Evolutionary conservation across 2,888 invertebrate genomes (phyloP).

Genomic region (Odontocerum albicorne): DNA sequence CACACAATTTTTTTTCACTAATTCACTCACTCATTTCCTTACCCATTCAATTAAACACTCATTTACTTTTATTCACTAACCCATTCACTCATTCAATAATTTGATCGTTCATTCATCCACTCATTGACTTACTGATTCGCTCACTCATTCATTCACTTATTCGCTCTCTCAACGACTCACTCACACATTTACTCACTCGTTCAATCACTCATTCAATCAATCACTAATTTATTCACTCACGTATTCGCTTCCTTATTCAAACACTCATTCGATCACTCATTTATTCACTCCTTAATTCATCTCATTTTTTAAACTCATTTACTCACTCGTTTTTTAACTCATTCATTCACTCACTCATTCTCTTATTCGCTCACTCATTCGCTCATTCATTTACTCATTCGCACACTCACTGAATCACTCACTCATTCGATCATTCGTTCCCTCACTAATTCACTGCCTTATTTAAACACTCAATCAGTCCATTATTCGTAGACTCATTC

Average conservation of each 20-base stretch:
- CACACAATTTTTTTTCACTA: no score
- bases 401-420: neutral
- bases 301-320: neutral
- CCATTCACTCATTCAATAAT: no score
- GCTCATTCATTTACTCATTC: slow-evolving; percentile 5
- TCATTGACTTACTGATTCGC: no score
- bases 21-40: no score
- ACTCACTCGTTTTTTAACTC: neutral
- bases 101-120: no score
- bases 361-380: slow-evolving; percentile 1
- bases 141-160: neutral
- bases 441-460: neutral
- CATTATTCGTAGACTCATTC: neutral
- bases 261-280: neutral
- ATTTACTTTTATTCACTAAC: no score
- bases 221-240: neutral
- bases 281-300: neutral
- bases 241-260: neutral
- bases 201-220: neutral
- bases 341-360: slow-evolving; percentile 5
- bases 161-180: neutral
- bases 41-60: no score
- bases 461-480: neutral
- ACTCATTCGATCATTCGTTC: slow-evolving; percentile 2
- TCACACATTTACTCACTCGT: neutral